Base-by-base conservation (phyloP, 37 sponge, comb jelly and placozoan species). In the Bolinopsis microptera region DNA sequence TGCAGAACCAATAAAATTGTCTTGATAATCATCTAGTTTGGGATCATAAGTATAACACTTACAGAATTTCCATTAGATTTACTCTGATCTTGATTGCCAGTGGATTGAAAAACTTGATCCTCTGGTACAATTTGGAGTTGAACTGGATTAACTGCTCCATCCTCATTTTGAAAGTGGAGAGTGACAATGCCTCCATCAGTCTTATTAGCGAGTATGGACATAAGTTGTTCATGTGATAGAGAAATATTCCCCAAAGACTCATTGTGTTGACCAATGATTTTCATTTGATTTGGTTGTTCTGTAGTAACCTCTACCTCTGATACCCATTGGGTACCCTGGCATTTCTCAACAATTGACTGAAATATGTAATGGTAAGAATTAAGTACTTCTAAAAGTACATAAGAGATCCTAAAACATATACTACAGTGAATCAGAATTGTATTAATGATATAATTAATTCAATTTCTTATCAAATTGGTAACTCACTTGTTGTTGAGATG, bases 281-380 rank as follows among this genome's bases (percentile, higher is more conserved):
- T 86, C 90, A 86, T 86, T 86, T 86, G 90, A 38, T 86, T 86
- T 1, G 90, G 41, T 25, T 86, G 90, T 23, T 40, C 83, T 48
- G 61, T 48, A 18, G 5, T 13, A 5, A 48, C 61, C 61, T 48
- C 61, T 18, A 48, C 61, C 61, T 48, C 61, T 18, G 61, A 48
- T 18, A 13, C 61, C 61, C 61, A 48, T 13, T 48, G 61, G 13
- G 61, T 13, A 48, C 61, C 61, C 13, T 48, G 61, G 61, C 61
- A 48, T 48, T 48, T 48, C 61, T 48, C 61, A 18, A 48, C 13
- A 48, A 48, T 48, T 5, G 61, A 48, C 61, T 48, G 61, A 48
- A 48, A 48, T 48, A 18, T 18, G 61, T 18, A 5, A 48, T 48
- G 5, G 5, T 48, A 48, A 13, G 13, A 18, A 13, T 48, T 48